Conservation (phyloP, 2,113 vertebrate genomes). For the Dipodomys ordii region DNA sequence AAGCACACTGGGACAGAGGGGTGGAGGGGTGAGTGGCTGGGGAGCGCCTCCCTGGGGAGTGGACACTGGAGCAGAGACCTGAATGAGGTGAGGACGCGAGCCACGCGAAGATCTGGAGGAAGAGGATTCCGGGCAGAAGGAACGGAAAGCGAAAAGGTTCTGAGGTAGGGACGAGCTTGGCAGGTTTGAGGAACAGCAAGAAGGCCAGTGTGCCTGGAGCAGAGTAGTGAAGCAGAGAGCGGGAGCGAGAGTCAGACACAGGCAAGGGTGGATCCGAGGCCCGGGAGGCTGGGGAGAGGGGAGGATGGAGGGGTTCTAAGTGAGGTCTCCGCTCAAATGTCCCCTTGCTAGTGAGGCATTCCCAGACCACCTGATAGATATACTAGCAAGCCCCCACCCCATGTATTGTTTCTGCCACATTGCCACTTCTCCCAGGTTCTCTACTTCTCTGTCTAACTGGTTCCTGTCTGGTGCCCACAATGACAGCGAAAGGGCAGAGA, state of each 20-base stretch:
- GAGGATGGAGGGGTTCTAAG: constrained; percentile 32
- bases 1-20: neutral
- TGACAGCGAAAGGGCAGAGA: neutral
- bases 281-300: constrained; percentile 27
- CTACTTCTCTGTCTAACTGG: neutral
- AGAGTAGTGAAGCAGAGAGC: constrained; percentile 79
- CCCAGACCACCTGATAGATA: neutral
- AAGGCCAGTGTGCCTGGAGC: constrained; percentile 82
- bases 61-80: constrained; percentile 81
- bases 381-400: neutral
- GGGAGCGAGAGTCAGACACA: constrained; percentile 69
- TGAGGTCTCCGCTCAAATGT: constrained; percentile 75
- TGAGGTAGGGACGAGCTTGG: constrained; percentile 80
- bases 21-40: constrained; percentile 11
- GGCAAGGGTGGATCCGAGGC: constrained; percentile 31
- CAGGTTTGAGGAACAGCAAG: constrained; percentile 81
- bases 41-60: constrained; percentile 67
- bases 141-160: constrained; percentile 81
- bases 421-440: neutral
- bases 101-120: constrained; percentile 79
- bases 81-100: constrained; percentile 78
- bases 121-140: constrained; percentile 80
- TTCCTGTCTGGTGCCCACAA: neutral
- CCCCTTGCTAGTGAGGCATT: constrained; percentile 64
- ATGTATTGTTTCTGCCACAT: neutral